A percentile compares a stretch with the other conserved stretches of the same genome.
Conservation (phyloP, 2,797 vertebrate genomes). For the Centropyge bicolor region DNA sequence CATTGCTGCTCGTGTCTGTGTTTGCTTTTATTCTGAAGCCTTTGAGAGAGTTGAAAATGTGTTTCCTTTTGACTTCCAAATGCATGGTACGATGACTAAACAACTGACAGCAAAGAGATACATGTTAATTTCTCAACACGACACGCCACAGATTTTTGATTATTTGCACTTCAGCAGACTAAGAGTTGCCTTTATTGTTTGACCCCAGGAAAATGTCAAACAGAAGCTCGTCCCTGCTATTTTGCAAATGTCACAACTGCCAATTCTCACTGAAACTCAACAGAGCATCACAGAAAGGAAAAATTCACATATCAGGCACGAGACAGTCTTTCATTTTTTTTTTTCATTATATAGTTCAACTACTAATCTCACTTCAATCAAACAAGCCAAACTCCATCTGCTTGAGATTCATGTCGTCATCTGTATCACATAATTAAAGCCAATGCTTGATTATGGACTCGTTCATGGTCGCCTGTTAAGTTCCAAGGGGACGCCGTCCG, state of each 20-base stretch:
- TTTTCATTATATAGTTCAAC: constrained; percentile 16
- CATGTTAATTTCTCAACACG: background rate
- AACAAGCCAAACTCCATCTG: constrained; percentile 40
- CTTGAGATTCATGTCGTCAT: constrained; percentile 40
- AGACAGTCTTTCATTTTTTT: constrained; percentile 13
- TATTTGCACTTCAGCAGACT: constrained; percentile 11
- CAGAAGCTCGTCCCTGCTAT: background rate
- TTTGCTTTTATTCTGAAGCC: background rate
- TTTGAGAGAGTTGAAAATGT: background rate
- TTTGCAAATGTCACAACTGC: constrained; percentile 27
- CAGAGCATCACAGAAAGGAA: constrained; percentile 15
- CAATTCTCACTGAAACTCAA: constrained; percentile 7
- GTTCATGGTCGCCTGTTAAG: constrained; percentile 48
- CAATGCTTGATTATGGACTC: constrained; percentile 38
- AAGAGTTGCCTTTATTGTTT: constrained; percentile 2
- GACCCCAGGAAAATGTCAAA: constrained; percentile 14
- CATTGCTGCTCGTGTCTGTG: no score
- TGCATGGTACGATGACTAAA: background rate
- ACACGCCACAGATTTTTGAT: constrained; percentile 1
- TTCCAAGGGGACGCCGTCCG: constrained; percentile 43
- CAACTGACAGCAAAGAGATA: background rate
- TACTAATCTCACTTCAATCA: constrained; percentile 26
- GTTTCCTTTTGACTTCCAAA: constrained; percentile 6
- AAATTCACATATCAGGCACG: background rate
- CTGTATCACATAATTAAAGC: constrained; percentile 54